Evolutionary conservation across 2,113 vertebrate species (phyloP).

Genomic region (Proterorhinus semilunaris): DNA sequence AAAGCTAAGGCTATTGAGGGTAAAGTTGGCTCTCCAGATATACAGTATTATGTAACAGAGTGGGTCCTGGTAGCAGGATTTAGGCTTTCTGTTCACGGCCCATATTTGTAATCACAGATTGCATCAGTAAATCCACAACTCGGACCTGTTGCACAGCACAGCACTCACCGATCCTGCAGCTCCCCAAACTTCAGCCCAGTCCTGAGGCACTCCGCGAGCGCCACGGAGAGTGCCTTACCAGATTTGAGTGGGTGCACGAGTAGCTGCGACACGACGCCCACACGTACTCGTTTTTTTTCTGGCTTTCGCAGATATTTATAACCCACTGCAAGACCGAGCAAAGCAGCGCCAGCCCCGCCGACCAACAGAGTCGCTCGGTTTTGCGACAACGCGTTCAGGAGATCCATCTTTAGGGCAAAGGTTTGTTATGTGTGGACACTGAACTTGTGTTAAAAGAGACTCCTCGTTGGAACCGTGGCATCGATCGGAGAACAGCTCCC

Average conservation of each 20-base stretch:
- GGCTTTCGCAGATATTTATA: constrained; percentile 59
- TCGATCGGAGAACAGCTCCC: constrained; percentile 2
- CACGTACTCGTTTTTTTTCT: constrained; percentile 63
- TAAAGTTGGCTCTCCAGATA: too few species aligned
- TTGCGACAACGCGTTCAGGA: constrained; percentile 12
- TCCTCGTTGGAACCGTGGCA: constrained; percentile 4
- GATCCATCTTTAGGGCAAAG: not conserved
- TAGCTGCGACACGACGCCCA: constrained; percentile 83
- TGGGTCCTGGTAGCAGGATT: too few species aligned
- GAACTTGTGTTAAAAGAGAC: constrained; percentile 22
- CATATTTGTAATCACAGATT: too few species aligned
- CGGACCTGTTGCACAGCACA: not conserved
- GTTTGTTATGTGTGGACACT: not conserved
- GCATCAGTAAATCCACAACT: not conserved
- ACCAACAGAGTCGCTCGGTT: constrained; percentile 42
- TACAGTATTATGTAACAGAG: too few species aligned
- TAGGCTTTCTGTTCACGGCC: too few species aligned
- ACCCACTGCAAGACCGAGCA: constrained; percentile 53
- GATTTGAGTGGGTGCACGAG: constrained; percentile 89
- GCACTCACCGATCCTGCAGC: constrained; percentile 84
- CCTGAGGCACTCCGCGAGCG: constrained; percentile 72
- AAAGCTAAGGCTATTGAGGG: too few species aligned
- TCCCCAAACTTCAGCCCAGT: constrained; percentile 81
- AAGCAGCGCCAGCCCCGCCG: constrained; percentile 61
- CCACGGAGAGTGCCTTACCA: constrained; percentile 79